phyloP scores from a whole-genome alignment of 53 echinoderm and acorn worm genomes.

The Holothuria scabra region DNA sequence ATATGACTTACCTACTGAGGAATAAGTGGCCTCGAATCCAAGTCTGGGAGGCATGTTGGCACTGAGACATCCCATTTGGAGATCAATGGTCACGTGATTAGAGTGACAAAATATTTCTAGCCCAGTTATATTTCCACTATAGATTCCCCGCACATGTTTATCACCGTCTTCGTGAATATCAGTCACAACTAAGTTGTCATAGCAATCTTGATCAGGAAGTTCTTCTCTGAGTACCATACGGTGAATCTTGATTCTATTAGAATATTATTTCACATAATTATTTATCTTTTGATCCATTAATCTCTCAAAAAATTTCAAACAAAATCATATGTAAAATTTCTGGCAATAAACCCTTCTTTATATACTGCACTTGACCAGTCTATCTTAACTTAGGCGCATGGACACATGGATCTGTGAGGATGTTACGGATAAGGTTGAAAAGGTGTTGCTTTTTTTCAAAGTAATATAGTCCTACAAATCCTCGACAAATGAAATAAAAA shows the following conservation, averaged over 20 bases:
- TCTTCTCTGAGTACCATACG: slow-evolving; percentile 45
- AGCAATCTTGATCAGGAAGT: slow-evolving; percentile 24
- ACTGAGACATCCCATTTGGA: slow-evolving; percentile 65
- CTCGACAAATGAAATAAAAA: too few relatives aligned
- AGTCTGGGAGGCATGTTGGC: slow-evolving; percentile 66
- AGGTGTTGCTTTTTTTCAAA: too few relatives aligned
- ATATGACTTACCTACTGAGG: slow-evolving; percentile 66
- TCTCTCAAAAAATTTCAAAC: too few relatives aligned
- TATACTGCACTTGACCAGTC: too few relatives aligned
- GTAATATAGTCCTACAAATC: too few relatives aligned
- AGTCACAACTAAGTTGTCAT: slow-evolving; percentile 48
- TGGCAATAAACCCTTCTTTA: too few relatives aligned
- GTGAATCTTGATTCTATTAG: slow-evolving; percentile 49
- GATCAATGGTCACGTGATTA: slow-evolving; percentile 62
- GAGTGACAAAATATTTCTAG: slow-evolving; percentile 63
- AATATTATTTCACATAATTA: not conserved
- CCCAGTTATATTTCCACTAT: slow-evolving; percentile 53
- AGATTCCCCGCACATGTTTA: slow-evolving; percentile 45
- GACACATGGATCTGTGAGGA: too few relatives aligned
- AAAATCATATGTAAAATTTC: too few relatives aligned
- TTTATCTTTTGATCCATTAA: not conserved
- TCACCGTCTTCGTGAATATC: slow-evolving; percentile 8
- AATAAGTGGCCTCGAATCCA: slow-evolving; percentile 70
- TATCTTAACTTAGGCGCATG: too few relatives aligned
- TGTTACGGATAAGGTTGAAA: too few relatives aligned